phyloP scores from a whole-genome alignment of 2,888 invertebrate genomes.

The Actias luna region DNA sequence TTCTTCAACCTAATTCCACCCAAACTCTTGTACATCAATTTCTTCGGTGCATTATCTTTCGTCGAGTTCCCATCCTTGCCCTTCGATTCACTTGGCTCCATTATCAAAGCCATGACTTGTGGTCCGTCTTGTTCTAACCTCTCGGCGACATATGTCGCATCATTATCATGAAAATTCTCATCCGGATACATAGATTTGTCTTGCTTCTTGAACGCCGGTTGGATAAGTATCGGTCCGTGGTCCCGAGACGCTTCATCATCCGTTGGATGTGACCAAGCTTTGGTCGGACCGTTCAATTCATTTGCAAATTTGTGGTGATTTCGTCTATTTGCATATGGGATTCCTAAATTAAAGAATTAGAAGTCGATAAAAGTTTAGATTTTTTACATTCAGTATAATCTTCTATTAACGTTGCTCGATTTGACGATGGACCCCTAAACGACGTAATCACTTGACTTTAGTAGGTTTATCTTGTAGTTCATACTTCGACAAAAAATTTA shows the following conservation, averaged over 20 bases:
- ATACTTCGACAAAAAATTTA: no score
- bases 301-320: constrained; percentile 45
- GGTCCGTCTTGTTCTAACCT: constrained; percentile 59
- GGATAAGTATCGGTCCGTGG: constrained; percentile 73
- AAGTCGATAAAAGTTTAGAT: neutral
- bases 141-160: constrained; percentile 57
- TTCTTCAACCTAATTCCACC: constrained; percentile 85
- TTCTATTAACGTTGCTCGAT: no score
- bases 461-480: no score
- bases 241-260: constrained; percentile 56
- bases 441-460: no score
- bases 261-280: constrained; percentile 38
- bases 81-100: constrained; percentile 48
- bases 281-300: constrained; percentile 40
- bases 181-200: constrained; percentile 48
- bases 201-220: constrained; percentile 73
- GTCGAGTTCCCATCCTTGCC: constrained; percentile 54
- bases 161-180: constrained; percentile 61
- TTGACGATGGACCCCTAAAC: no score
- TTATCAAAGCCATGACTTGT: constrained; percentile 61
- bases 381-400: no score
- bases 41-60: constrained; percentile 77
- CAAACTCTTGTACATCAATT: constrained; percentile 85
- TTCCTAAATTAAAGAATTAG: constrained; percentile 44
- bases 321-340: constrained; percentile 67